Evolutionary conservation across 2,797 vertebrate species (phyloP).

Genomic region (Potorous gilbertii): DNA sequence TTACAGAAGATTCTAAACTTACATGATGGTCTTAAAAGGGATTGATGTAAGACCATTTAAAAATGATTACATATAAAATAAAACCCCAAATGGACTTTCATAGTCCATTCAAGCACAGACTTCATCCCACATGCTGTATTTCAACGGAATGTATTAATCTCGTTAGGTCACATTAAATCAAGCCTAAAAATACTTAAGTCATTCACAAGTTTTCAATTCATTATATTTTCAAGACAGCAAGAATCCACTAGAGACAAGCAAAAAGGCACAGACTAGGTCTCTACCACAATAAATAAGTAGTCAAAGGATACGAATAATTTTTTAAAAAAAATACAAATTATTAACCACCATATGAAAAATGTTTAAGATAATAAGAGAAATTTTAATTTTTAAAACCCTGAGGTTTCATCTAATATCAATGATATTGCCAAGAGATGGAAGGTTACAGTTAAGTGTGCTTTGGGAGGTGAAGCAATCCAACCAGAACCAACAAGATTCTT

Average conservation of each 20-base stretch:
- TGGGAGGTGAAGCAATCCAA: too few relatives aligned
- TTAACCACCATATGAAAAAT: too few relatives aligned
- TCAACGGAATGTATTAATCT: constrained; percentile 33
- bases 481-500: too few relatives aligned
- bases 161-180: constrained; percentile 11
- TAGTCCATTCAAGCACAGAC: constrained; percentile 49
- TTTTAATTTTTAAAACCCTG: too few relatives aligned
- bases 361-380: too few relatives aligned
- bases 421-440: too few relatives aligned
- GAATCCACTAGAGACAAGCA: constrained; percentile 8
- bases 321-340: too few relatives aligned
- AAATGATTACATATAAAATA: background rate
- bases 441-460: too few relatives aligned
- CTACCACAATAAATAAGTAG: too few relatives aligned
- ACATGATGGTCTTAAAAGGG: background rate
- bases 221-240: constrained; percentile 29
- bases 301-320: too few relatives aligned
- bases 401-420: too few relatives aligned
- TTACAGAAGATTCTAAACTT: constrained; percentile 38
- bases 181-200: constrained; percentile 29
- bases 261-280: too few relatives aligned
- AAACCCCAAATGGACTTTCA: constrained; percentile 27
- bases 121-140: constrained; percentile 27
- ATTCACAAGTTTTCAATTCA: background rate
- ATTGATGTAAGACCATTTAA: constrained; percentile 6